phyloP scores from a whole-genome alignment of 2,113 vertebrate species.

The Daboia siamensis region DNA sequence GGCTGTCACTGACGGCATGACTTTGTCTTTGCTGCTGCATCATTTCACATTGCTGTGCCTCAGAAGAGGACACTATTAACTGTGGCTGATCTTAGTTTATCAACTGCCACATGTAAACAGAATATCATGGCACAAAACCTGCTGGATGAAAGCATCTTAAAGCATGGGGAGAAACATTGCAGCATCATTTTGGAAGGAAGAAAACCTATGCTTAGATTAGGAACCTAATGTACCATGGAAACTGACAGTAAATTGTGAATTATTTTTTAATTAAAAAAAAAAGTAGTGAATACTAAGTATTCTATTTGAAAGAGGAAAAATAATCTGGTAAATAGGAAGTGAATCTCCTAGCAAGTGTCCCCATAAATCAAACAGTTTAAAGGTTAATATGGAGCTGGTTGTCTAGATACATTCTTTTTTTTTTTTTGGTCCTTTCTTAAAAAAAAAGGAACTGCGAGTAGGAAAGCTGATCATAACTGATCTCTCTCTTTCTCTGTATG shows the following conservation, averaged over 20 bases:
- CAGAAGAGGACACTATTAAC: not conserved
- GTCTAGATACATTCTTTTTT: not conserved
- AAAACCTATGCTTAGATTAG: not conserved
- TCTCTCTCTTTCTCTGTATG: too few species aligned
- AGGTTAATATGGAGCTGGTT: not conserved
- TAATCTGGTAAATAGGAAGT: not conserved
- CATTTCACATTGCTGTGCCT: not conserved
- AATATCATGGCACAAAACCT: not conserved
- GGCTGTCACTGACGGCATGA: too few species aligned
- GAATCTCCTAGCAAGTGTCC: too few species aligned
- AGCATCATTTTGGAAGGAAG: not conserved
- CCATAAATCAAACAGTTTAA: not conserved
- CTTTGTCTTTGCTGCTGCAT: not conserved
- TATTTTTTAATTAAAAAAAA: not conserved
- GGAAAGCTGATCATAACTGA: not conserved
- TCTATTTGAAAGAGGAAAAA: not conserved
- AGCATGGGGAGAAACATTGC: not conserved
- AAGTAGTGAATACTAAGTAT: too few species aligned
- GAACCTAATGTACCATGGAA: not conserved
- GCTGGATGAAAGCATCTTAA: too few species aligned
- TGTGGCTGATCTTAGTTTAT: too few species aligned
- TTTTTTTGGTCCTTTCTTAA: too few species aligned
- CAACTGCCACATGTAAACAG: not conserved
- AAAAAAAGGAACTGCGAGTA: not conserved
- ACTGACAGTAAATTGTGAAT: too few species aligned